Evolutionary conservation across 2,113 vertebrate species (phyloP), one percentile per base, ranked within the genome.

Genomic region (Acrocephalus kingi): DNA sequence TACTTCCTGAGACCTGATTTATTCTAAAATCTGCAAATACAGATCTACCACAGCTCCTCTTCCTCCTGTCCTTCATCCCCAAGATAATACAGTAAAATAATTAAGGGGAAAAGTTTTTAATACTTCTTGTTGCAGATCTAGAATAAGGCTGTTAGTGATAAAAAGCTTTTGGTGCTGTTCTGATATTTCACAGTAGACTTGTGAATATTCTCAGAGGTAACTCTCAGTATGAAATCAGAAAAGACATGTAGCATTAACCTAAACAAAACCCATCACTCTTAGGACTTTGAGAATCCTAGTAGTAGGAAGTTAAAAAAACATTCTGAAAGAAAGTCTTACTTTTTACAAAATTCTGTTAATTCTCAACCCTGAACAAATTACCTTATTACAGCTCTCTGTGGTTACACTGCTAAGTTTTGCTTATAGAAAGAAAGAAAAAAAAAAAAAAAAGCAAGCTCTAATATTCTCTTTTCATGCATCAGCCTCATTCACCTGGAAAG

Each of bases 401-500:
- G 68, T 90, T 84, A 64, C 31, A 56, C 17, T 43, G 61, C 37
- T 24, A 68, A 41, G 15, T 66, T 92, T 83, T 78, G 33, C 45
- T 90, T 75, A 78, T 0, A 5, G 45, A 11, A 6, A 45, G 46
- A 68, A 68, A 52, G 9, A 7, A 21, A 15, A 31, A 24, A 11
- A 30, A 37, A 37, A 74, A 39, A 39, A 39, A 39, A 39, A 39
- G 37, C 37, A n/a, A 64, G 15, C 24, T 90, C 55, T 90, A n/a
- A 58, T 30, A 68, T 19, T 89, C 64, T 81, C 20, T 81, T 92
- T 63, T 96, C 64, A 69, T 66, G 69, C 66, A 90, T 76, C 71
- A 95, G 68, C 61, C 90, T 96, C 81, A 89, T 92, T 96, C 79
- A 92, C 54, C 88, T 94, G 74, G n/a, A 95, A 95, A 93, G 87